Evolutionary conservation across 2,888 invertebrate genomes (phyloP), one percentile per base, ranked within the genome.

Genomic region (Polydrusus tereticollis): DNA sequence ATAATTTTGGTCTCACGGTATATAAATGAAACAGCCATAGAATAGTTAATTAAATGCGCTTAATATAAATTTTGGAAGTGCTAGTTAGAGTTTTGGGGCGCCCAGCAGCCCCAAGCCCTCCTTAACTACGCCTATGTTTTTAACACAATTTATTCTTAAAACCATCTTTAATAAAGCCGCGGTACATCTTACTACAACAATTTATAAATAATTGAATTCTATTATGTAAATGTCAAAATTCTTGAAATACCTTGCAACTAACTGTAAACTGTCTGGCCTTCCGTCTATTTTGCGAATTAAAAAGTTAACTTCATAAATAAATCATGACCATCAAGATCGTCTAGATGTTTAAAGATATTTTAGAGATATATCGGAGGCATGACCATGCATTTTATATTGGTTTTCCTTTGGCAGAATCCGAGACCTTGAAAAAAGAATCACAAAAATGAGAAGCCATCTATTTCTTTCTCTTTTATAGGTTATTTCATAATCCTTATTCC

Each of bases 211-310:
- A 76, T 77, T 72, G 75, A 52, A 58, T 68, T 72, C 59, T 52
- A 63, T 64, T 72, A 72, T 72, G 72, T 63, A 72, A 68, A 72
- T 72, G 50, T 20, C 55, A 26, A 57, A 78, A 79, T 80, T 78
- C 78, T 77, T 78, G 73, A 72, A 78, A 80, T 80, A 77, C 80
- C 76, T 66, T 70, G 73, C 70, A 74, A 67, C 59, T 80, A 80
- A 80, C 80, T 79, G 80, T 81, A 80, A 78, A 78, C 78, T 76
- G 80, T 81, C 81, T 81, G 81, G 81, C 80, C 79, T 80, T 79
- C 79, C 77, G 80, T 80, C 81, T 81, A 80, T 78, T 76, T 78
- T 74, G 66, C 77, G 76, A 77, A 78, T 77, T 76, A 74, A 76
- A 76, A 78, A 79, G 78, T 77, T 78, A 77, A 77, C 78, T 70